Base-by-base conservation (phyloP, 2,888 invertebrate species). In the Vesta saturnalis region DNA sequence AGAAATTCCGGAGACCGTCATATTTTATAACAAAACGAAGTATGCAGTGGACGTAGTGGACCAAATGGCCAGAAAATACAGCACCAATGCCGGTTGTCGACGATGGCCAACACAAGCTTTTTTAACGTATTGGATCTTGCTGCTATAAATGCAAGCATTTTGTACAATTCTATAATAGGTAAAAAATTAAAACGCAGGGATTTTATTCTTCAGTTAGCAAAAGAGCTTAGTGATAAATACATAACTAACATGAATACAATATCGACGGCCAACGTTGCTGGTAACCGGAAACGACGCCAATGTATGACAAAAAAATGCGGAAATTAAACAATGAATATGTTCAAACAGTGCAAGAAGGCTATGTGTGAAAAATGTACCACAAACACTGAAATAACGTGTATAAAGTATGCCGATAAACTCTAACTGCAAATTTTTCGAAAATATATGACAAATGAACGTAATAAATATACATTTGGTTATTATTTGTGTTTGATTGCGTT, bases 91-190 rank as follows among this genome's bases (percentile, higher is more conserved):
- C 14, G 56, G 14, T 22, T 23, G 22, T 21, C n/a, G 22, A 23
- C 49, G 30, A n/a, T 60, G 30, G 15, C 15, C 14, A 30, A 30
- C 23, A 19, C 56, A 56, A 19, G 15, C 16, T 56, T 56, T 23
- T 56, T 23, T 23, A 56, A 56, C 35, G 16, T 22, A 4, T 14
- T 56, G 8, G 56, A 56, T 5, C 21, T 56, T 12, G 56, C 14
- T 12, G 43, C 12, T 43, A 43, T 43, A n/a, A 43, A 43, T 43
- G 3, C 43, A 43, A n/a, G 43, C 43, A 43, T 43, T 12, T 43
- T 43, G 43, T 43, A 43, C 43, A 43, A 43, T 43, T 43, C 12
- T 2, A 43, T 43, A n/a, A n/a, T n/a, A n/a, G n/a, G n/a, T n/a
- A n/a, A n/a, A n/a, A n/a, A n/a, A n/a, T n/a, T n/a, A n/a, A n/a